Evolutionary conservation across 2,113 vertebrate species (phyloP), one percentile per base, ranked within the genome.

Genomic region (Podocnemis expansa): DNA sequence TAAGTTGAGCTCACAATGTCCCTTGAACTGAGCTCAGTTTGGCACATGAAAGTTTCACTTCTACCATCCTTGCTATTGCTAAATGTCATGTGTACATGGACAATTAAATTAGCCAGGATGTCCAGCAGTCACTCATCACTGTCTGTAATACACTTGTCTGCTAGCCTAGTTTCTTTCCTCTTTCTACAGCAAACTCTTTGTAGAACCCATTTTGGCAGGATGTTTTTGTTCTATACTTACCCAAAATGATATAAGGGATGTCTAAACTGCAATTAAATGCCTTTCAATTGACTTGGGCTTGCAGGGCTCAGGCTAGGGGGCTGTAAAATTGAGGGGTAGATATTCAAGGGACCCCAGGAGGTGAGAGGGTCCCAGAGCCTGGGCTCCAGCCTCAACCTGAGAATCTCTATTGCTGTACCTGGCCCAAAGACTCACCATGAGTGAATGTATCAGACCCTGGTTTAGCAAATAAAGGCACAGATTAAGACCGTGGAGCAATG

Each of bases 151-250:
- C 19, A 4, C n/a, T 80, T 73, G 10, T 16, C 31, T n/a, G 56
- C 17, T 84, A 81, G 82, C 83, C 70, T 47, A 43, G n/a, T 31
- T 2, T 4, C 34, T 41, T 24, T 25, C 75, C 8, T 19, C 10
- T 93, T 58, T 1, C 51, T 0, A 0, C 22, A 56, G 52, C 41
- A 56, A 11, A 12, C 22, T 56, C 34, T 70, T 87, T 84, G 6
- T 17, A 91, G 63, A 85, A 58, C 49, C 16, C 1, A 4, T 19
- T 94, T 88, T 79, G 49, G 58, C 54, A 14, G 17, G 67, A 73
- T 19, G 75, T 43, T n/a, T 73, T 60, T 93, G 10, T 73, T 87
- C 90, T 89, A 87, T 89, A 84, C 87, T 78, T 87, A 76, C 52
- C 25, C 51, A 38, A n/a, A 19, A 67, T 67, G 19, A 8, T 34